Percentiles rank a stretch among this genome's conserved stretches.
These are phyloP conservation scores for Drosophila borborema DNA, from an alignment of 2,888 invertebrate species.

Conservation along the genomic window DNA sequence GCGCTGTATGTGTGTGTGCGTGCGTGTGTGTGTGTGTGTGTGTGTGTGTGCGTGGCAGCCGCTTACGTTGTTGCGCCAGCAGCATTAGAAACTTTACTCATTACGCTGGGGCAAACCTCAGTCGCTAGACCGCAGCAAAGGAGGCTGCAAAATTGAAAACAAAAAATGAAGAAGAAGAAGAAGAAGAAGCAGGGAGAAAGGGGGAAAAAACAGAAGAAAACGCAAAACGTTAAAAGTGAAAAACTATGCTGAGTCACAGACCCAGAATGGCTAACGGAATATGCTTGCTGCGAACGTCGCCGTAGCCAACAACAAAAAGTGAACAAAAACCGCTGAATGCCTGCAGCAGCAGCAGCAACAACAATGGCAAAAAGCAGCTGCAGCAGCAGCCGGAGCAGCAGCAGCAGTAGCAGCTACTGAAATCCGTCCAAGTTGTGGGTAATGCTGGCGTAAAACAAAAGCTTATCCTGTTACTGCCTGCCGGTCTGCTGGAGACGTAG, in stretches of 20 bases:
- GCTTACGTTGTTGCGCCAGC: conserved; percentile 71
- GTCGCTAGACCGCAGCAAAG: conserved; percentile 69
- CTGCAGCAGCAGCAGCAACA: conserved; percentile 37
- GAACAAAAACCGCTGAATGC: conserved; percentile 72
- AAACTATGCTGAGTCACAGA: conserved; percentile 76
- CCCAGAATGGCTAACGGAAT: conserved; percentile 35
- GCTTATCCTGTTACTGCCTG: conserved; percentile 76
- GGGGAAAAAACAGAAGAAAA: conserved; percentile 19
- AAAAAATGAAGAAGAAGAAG: conserved; percentile 2
- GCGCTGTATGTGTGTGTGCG: conserved; percentile 17
- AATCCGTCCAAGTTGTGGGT: conserved; percentile 80
- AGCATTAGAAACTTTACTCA: conserved; percentile 81
- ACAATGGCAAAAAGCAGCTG: conserved; percentile 23
- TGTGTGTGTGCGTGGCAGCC: conserved; percentile 14
- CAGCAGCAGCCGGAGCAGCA: conserved; percentile 18
- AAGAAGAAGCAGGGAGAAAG: conserved; percentile 8
- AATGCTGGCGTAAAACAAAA: conserved; percentile 81
- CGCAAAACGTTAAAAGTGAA: conserved; percentile 69
- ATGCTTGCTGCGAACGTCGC: conserved; percentile 5
- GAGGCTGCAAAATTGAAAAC: conserved; percentile 43
- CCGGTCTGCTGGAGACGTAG: conserved; percentile 26
- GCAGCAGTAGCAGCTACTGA: conserved; percentile 40
- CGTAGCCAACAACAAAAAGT: conserved; percentile 44
- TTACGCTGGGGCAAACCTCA: conserved; percentile 74
- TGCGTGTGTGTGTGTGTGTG: not conserved